Evolutionary conservation across 2,113 vertebrate species (phyloP).

Genomic region (Crotalus helleri): DNA sequence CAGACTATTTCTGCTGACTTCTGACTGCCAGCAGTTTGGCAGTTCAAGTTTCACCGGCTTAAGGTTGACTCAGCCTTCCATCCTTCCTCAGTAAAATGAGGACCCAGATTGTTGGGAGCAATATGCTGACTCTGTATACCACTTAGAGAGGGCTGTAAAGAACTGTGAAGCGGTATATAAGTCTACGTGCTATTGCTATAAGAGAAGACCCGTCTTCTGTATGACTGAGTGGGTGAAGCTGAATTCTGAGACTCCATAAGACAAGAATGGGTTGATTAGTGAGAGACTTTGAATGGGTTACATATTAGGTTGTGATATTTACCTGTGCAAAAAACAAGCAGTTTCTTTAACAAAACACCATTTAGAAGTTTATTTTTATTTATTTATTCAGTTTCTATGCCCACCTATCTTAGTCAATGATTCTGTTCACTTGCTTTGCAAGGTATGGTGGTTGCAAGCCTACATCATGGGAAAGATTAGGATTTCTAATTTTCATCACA

Average conservation of each 20-base stretch:
- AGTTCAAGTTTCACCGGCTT: too few species aligned
- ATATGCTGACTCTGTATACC: too few species aligned
- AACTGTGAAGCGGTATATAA: too few species aligned
- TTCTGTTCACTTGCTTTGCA: neutral
- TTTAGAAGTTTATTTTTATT: neutral
- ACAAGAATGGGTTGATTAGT: neutral
- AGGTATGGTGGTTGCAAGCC: neutral
- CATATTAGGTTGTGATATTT: neutral
- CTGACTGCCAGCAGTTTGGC: too few species aligned
- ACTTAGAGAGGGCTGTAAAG: too few species aligned
- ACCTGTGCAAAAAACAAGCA: neutral
- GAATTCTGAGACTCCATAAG: neutral
- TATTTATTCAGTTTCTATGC: neutral
- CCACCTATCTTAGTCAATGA: neutral
- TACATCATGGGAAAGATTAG: neutral
- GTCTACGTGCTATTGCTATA: neutral
- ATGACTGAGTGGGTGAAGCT: neutral
- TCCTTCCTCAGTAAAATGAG: too few species aligned
- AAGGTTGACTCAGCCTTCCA: too few species aligned
- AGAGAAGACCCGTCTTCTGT: neutral
- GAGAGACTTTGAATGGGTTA: neutral
- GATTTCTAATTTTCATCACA: neutral
- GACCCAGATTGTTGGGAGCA: too few species aligned
- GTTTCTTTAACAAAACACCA: neutral
- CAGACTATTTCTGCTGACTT: too few species aligned